Evolutionary conservation across 2,113 vertebrate genomes (phyloP).

Genomic region (Dissostichus mawsoni): DNA sequence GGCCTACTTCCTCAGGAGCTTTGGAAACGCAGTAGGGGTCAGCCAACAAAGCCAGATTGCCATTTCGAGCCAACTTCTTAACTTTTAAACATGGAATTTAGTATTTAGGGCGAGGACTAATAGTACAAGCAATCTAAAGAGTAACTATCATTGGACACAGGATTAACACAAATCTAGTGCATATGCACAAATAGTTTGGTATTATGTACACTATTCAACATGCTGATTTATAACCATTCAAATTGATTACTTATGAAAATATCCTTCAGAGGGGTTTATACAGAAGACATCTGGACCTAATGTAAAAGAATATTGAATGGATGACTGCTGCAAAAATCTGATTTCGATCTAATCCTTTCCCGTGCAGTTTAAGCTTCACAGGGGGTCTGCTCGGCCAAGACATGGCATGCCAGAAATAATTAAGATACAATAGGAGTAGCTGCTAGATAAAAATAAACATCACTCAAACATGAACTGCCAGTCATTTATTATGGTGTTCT

Average conservation of each 20-base stretch:
- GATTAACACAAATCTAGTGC: conserved; percentile 45
- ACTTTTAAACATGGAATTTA: conserved; percentile 60
- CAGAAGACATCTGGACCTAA: not conserved
- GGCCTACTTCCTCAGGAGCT: conserved; percentile 76
- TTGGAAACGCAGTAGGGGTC: conserved; percentile 64
- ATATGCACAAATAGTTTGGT: conserved; percentile 6
- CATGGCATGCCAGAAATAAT: not conserved
- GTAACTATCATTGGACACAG: conserved; percentile 25
- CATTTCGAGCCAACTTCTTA: conserved; percentile 33
- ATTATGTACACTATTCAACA: conserved; percentile 10
- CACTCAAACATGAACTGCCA: not conserved
- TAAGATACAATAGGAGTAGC: not conserved
- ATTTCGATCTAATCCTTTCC: not conserved
- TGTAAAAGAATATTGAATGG: conserved; percentile 2
- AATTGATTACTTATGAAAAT: not conserved
- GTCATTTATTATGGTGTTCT: not conserved
- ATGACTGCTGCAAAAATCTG: not conserved
- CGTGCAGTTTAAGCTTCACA: not conserved
- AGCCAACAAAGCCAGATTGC: conserved; percentile 60
- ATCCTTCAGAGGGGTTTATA: not conserved
- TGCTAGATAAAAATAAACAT: not conserved
- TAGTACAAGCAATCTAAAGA: conserved; percentile 29
- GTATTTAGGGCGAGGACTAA: conserved; percentile 5
- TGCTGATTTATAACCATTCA: not conserved
- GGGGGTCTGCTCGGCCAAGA: not conserved